Conservation (phyloP, 2,888 invertebrate species). For the Schizotus pectinicornis region DNA sequence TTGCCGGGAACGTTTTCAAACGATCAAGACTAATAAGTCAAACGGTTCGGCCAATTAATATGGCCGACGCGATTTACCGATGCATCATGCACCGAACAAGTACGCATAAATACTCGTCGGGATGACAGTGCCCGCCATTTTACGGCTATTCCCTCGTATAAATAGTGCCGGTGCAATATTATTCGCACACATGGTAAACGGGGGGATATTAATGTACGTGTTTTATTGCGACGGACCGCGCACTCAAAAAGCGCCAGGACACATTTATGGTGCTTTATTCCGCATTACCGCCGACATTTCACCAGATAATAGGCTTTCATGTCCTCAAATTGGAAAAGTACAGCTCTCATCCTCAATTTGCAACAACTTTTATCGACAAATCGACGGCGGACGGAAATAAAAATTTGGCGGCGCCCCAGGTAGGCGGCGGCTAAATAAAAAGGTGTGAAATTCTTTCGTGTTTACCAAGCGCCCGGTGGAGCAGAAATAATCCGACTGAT, state of each 20-base stretch:
- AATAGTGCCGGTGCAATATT: slow-evolving; percentile 30
- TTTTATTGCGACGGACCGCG: slow-evolving; percentile 28
- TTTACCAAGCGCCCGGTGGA: slow-evolving; percentile 19
- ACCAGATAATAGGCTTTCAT: slow-evolving; percentile 21
- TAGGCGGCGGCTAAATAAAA: slow-evolving; percentile 23
- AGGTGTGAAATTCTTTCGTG: slow-evolving; percentile 29
- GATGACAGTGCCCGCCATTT: slow-evolving; percentile 28
- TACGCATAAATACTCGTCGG: slow-evolving; percentile 22
- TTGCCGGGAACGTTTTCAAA: slow-evolving; percentile 1
- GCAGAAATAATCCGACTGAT: slow-evolving; percentile 16
- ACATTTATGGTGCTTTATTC: slow-evolving; percentile 28
- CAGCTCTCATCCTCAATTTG: slow-evolving; percentile 8
- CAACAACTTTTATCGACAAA: slow-evolving; percentile 21
- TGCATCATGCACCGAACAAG: slow-evolving; percentile 26
- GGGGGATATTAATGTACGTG: slow-evolving; percentile 30
- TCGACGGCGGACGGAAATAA: slow-evolving; percentile 22
- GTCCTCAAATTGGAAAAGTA: slow-evolving; percentile 11
- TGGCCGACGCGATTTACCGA: slow-evolving; percentile 22
- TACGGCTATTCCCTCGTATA: slow-evolving; percentile 27
- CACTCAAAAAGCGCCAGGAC: slow-evolving; percentile 16
- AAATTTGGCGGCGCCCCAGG: slow-evolving; percentile 19
- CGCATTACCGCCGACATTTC: slow-evolving; percentile 22
- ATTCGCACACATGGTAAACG: slow-evolving; percentile 30
- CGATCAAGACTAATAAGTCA: slow-evolving; percentile 14
- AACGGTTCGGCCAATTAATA: slow-evolving; percentile 26